phyloP scores from a whole-genome alignment of 2,888 invertebrate species.

The Heliconius charithonia region DNA sequence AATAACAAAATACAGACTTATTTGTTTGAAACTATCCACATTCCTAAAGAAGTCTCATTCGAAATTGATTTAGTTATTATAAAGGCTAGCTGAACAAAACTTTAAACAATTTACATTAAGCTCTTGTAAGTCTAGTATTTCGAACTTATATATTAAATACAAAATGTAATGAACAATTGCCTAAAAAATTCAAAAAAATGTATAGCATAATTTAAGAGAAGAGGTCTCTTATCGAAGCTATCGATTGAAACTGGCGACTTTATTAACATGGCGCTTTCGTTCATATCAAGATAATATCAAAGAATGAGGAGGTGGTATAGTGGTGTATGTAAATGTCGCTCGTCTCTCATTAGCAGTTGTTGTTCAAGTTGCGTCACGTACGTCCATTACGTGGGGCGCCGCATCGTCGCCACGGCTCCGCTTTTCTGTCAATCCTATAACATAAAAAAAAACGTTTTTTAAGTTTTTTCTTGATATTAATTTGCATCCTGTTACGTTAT shows the following conservation, averaged over 20 bases:
- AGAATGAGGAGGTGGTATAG: background rate
- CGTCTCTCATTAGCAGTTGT: slow-evolving; percentile 53
- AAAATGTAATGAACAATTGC: too few species aligned
- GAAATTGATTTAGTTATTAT: background rate
- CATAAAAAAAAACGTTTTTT: background rate
- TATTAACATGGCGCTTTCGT: background rate
- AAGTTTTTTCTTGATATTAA: background rate
- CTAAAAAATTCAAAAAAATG: too few species aligned
- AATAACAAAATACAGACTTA: too few species aligned
- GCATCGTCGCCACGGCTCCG: slow-evolving; percentile 43
- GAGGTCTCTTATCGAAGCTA: background rate
- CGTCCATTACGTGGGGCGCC: slow-evolving; percentile 44
- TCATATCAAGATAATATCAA: slow-evolving; percentile 1
- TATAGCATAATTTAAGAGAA: background rate
- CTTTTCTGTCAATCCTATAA: slow-evolving; percentile 19
- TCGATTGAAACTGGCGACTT: background rate
- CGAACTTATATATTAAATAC: too few species aligned
- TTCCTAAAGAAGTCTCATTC: background rate
- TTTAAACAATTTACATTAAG: background rate
- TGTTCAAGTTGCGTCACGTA: slow-evolving; percentile 47
- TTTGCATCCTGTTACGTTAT: background rate
- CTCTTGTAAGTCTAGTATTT: background rate
- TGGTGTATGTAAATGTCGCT: slow-evolving; percentile 39
- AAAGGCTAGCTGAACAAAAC: background rate
- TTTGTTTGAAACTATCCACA: background rate